phyloP scores from a whole-genome alignment of 2,888 invertebrate genomes.

The Monoplex corrugatus region DNA sequence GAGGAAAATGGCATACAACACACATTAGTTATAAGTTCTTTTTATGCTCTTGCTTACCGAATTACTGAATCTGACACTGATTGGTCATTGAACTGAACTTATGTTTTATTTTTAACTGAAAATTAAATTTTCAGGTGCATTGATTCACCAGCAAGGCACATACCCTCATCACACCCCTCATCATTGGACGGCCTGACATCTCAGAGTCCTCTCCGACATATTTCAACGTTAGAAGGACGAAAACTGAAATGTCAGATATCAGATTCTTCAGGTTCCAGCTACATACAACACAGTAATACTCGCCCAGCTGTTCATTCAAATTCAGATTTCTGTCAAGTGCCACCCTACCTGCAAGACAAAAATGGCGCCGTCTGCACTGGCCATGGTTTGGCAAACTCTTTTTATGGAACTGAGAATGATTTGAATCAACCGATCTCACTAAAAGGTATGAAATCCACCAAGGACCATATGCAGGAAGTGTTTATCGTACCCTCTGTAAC shows the following conservation, averaged over 20 bases:
- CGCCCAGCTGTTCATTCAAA: not conserved
- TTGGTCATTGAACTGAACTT: too few relatives aligned
- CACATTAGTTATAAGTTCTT: too few relatives aligned
- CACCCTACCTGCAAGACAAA: not conserved
- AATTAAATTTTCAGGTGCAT: not conserved
- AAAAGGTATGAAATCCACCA: too few relatives aligned
- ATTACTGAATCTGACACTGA: too few relatives aligned
- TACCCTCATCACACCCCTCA: constrained; percentile 14
- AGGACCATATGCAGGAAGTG: not conserved
- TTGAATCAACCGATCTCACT: not conserved
- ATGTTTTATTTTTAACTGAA: too few relatives aligned
- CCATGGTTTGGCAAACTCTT: not conserved
- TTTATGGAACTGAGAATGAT: not conserved
- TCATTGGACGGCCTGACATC: not conserved
- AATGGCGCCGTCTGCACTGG: not conserved
- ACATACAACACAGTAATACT: not conserved
- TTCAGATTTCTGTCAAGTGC: not conserved
- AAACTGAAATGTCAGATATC: constrained; percentile 34
- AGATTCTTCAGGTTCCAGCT: not conserved
- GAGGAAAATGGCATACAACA: too few relatives aligned
- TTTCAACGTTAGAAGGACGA: constrained; percentile 44
- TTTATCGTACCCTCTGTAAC: not conserved
- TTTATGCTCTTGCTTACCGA: too few relatives aligned
- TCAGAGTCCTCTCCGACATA: constrained; percentile 37
- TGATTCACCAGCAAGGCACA: not conserved